Evolutionary conservation across 92 coral and sea anemone species (phyloP), one percentile per base, ranked within the genome.

Genomic region (Scolanthus callimorphus): DNA sequence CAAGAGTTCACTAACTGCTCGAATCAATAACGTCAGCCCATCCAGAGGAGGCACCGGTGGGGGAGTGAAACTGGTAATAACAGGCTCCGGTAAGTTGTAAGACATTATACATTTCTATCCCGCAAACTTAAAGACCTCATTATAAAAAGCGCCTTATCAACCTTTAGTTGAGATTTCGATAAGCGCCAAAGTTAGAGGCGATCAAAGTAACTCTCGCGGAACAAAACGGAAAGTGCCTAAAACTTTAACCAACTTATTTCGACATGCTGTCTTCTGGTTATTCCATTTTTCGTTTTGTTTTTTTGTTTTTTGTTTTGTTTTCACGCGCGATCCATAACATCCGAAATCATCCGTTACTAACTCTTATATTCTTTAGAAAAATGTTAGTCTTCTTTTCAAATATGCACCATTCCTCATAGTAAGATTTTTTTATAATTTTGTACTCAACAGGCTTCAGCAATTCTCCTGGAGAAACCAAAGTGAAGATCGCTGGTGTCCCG

Each of bases 21-120:
- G 63, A 38, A 85, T 85, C 39, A 60, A 67, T 34, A 55, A 74
- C 29, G 84, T 90, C 27, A 73, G 49, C 12, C 97, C 92, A 25
- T 59, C 78, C 55, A 84, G 86, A 41, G 97, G 97, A 38, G 97
- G 97, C 0, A 90, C 97, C 0, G 92, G 94, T 21, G 97, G 97
- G 49, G 94, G 97, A 15, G 85, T 65, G 2, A 44, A 56, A 20
- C 38, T 90, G 1, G 73, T 81, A 43, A 85, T 90, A 11, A 67
- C 25, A 28, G 97, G 97, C 31, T 55, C 54, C n/a, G 97, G 91
- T 84, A 49, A 78, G 83, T 73, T 19, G n/a, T n/a, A n/a, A n/a
- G n/a, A n/a, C n/a, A n/a, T n/a, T n/a, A n/a, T n/a, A n/a, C n/a
- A n/a, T n/a, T n/a, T n/a, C n/a, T n/a, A n/a, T n/a, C n/a, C n/a